A percentile compares a stretch with the other conserved stretches of the same genome.
These are phyloP conservation scores for Recurvirostra avosetta DNA, from an alignment of 2,113 vertebrate genomes.

Conservation along the genomic window DNA sequence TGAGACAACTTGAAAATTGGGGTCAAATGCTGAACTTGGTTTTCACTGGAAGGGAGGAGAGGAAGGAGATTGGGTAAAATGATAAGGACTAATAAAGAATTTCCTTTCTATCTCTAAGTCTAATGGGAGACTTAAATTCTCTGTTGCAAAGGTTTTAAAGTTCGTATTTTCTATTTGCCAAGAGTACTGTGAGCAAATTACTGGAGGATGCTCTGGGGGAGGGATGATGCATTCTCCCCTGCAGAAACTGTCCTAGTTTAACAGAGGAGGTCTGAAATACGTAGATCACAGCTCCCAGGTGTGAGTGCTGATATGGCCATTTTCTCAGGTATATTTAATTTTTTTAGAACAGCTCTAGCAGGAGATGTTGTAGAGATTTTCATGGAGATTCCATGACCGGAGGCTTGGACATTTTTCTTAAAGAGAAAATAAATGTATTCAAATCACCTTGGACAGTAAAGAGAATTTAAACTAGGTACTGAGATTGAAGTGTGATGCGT, in stretches of 20 bases:
- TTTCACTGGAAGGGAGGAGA: not conserved
- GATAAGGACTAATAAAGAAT: not conserved
- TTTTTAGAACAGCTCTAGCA: not conserved
- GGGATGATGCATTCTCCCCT: not conserved
- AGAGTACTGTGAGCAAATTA: not conserved
- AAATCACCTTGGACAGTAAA: not conserved
- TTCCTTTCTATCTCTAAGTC: not conserved
- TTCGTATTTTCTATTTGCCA: not conserved
- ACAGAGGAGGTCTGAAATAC: not conserved
- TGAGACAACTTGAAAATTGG: not conserved
- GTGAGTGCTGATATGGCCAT: not conserved
- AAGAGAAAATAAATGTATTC: not conserved
- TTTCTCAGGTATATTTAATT: not conserved
- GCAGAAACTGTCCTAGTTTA: not conserved
- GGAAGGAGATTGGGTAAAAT: not conserved
- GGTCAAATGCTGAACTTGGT: not conserved
- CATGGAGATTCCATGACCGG: not conserved
- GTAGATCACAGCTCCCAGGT: not conserved
- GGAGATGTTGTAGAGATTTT: not conserved
- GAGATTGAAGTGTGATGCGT: accelerated
- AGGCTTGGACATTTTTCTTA: not conserved
- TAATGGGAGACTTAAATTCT: not conserved
- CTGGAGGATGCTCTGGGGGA: not conserved
- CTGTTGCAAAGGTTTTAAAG: not conserved
- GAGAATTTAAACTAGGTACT: not conserved